Evolutionary conservation across 2,888 invertebrate species (phyloP).

Genomic region (Athalia circularis): DNA sequence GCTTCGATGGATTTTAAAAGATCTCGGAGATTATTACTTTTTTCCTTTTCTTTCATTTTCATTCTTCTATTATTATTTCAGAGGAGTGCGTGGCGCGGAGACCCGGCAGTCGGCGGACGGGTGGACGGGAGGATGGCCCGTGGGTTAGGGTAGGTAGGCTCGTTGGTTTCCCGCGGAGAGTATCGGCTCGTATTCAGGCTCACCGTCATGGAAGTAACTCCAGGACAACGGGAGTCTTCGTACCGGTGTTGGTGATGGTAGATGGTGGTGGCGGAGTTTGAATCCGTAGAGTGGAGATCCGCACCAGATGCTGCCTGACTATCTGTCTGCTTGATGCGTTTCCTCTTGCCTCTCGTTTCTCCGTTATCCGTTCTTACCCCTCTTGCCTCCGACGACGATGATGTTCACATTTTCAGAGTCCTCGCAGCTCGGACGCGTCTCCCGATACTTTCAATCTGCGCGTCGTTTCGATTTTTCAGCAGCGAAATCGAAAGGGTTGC

Average conservation of each 20-base stretch:
- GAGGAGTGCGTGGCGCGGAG: constrained; percentile 54
- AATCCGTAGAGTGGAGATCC: constrained; percentile 49
- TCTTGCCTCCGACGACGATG: constrained; percentile 44
- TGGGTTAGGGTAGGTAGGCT: constrained; percentile 68
- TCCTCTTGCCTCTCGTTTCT: constrained; percentile 49
- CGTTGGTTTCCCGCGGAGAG: constrained; percentile 72
- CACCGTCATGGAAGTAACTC: constrained; percentile 74
- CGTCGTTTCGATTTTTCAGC: too few relatives aligned
- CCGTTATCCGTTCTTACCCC: constrained; percentile 38
- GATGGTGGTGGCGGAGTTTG: constrained; percentile 58
- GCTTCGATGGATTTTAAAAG: constrained; percentile 75
- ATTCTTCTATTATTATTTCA: constrained; percentile 71
- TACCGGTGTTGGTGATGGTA: too few relatives aligned
- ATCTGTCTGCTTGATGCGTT: constrained; percentile 39
- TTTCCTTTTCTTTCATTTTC: constrained; percentile 70
- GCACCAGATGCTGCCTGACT: constrained; percentile 62
- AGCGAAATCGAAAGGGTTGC: too few relatives aligned
- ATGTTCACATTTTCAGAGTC: constrained; percentile 13
- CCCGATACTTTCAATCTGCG: too few relatives aligned
- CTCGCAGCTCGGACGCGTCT: neutral
- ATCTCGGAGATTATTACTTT: constrained; percentile 74
- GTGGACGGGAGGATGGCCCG: constrained; percentile 53
- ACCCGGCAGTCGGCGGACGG: constrained; percentile 49
- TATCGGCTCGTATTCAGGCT: constrained; percentile 73
- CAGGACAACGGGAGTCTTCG: constrained; percentile 70